Evolutionary conservation across 2,888 invertebrate genomes (phyloP), one percentile per base, ranked within the genome.

Genomic region (Dryadula phaetusa): DNA sequence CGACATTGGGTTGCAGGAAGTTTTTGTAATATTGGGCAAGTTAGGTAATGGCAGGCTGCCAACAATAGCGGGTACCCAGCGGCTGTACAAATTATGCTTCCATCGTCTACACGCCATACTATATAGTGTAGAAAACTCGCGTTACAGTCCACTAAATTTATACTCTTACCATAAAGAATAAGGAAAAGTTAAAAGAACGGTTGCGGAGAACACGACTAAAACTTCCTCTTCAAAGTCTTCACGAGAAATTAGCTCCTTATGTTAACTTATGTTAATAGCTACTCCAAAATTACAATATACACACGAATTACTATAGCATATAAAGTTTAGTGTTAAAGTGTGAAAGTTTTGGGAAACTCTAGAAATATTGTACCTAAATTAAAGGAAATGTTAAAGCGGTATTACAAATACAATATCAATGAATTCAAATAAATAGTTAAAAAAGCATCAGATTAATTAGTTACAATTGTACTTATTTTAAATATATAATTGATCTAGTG

Each of bases 21-120:
- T 86, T 88, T 85, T 82, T 79, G 80, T 84, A 86, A 87, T 86
- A 86, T 80, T 81, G 79, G 70, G 64, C 62, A 72, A 75, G 63
- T 72, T 72, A 67, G 71, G 70, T 67, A 61, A 60, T 74, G 76
- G 75, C 75, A 69, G 61, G n/a, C 32, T 71, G 75, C 76, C 75
- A 76, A 69, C 68, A 70, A 61, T 62, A 62, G 69, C 69, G 61
- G 62, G 66, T 49, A 70, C 71, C 60, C 66, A 60, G 62, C 63
- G 67, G 44, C 67, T 66, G 66, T 69, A 73, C 69, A 66, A 72
- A 71, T 72, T 70, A 69, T 71, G 63, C 53, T 60, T 74, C 64
- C 37, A 64, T 68, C 47, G 62, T 61, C 67, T 62, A 64, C 67
- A 71, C 66, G 66, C 64, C 64, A 62, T 65, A 70, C 67, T 66